Percentiles rank a stretch among this genome's conserved stretches.
phyloP scores from a whole-genome alignment of 2,888 invertebrate species.

The Pantelozetes paolii region DNA sequence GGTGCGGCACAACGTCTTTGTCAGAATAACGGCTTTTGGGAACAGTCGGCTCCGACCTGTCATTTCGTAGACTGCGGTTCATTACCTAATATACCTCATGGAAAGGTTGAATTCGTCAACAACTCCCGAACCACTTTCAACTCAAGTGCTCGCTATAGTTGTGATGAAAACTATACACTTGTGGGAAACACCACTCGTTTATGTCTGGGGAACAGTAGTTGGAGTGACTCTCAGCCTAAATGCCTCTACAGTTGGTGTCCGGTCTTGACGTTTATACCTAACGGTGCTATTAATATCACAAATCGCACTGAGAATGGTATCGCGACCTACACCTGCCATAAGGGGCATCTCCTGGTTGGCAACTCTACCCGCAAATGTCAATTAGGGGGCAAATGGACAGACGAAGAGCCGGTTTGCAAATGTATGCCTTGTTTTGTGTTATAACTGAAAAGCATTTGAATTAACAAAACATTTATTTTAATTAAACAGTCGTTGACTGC shows the following conservation, averaged over 20 bases:
- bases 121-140: constrained; percentile 70
- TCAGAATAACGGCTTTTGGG: constrained; percentile 73
- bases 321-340: constrained; percentile 70
- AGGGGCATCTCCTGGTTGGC: constrained; percentile 78
- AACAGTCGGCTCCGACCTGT: constrained; percentile 72
- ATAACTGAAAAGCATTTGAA: constrained; percentile 18
- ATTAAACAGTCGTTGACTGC: constrained; percentile 57
- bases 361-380: constrained; percentile 72
- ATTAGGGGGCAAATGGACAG: constrained; percentile 77
- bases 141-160: constrained; percentile 69
- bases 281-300: constrained; percentile 66
- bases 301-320: constrained; percentile 75
- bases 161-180: constrained; percentile 78
- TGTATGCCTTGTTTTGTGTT: constrained; percentile 43
- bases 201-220: constrained; percentile 49
- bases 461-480: background rate
- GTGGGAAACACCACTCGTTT: constrained; percentile 60
- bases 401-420: constrained; percentile 51
- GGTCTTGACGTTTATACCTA: constrained; percentile 70
- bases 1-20: constrained; percentile 68
- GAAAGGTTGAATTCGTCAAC: constrained; percentile 60
- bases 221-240: constrained; percentile 49
- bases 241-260: constrained; percentile 60
- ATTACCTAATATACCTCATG: constrained; percentile 64
- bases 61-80: constrained; percentile 79